phyloP scores from a whole-genome alignment of 1,140 invertebrate genomes.

The Bombus vancouverensis region DNA sequence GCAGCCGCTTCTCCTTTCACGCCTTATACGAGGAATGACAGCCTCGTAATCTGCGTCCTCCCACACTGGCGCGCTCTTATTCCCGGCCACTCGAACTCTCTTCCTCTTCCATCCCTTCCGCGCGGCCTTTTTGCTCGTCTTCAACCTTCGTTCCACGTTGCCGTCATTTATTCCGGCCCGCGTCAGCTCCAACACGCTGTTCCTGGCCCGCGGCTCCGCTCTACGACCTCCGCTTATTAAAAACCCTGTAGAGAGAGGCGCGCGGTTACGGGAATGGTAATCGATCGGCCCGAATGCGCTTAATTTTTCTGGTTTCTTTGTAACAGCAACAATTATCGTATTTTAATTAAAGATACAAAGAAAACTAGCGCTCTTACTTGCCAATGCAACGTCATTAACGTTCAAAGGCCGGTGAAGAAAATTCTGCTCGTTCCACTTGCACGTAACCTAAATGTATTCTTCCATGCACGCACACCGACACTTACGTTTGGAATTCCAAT shows the following conservation, averaged over 20 bases:
- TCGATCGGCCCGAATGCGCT: neutral
- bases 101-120: neutral
- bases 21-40: slow-evolving; percentile 66
- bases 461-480: neutral
- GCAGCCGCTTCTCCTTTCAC: slow-evolving; percentile 66
- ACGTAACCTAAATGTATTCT: neutral
- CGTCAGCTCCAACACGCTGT: slow-evolving; percentile 17
- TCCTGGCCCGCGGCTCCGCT: slow-evolving; percentile 44
- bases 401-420: neutral
- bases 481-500: neutral
- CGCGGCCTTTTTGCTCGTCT: slow-evolving; percentile 30
- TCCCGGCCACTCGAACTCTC: slow-evolving; percentile 6
- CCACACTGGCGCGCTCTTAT: slow-evolving; percentile 59
- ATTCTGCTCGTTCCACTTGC: neutral
- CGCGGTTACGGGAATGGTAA: neutral
- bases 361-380: too few relatives aligned
- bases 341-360: too few relatives aligned
- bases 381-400: too few relatives aligned
- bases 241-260: neutral
- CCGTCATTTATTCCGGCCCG: slow-evolving; percentile 61
- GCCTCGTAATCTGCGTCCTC: slow-evolving; percentile 68
- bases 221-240: slow-evolving; percentile 35
- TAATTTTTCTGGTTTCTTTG: too few relatives aligned
- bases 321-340: too few relatives aligned
- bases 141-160: slow-evolving; percentile 44